Conservation (phyloP, 2,888 invertebrate genomes). For the Hermaeophaga mercurialis region DNA sequence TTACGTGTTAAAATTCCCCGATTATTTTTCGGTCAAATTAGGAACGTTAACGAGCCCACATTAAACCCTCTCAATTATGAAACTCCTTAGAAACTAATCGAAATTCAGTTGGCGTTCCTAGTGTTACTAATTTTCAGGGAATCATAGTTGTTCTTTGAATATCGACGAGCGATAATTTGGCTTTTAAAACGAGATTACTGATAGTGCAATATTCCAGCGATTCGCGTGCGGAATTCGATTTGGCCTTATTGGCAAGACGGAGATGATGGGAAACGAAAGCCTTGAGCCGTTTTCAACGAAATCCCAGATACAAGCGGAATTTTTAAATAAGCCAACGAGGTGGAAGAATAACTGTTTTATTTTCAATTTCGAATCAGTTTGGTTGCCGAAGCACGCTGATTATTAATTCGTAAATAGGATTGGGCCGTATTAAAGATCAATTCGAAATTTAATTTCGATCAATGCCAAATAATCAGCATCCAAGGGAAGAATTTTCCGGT, state of each 20-base stretch:
- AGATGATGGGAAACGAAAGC: background rate
- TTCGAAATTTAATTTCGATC: too few relatives aligned
- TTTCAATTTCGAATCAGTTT: constrained; percentile 5
- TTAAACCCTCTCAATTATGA: too few relatives aligned
- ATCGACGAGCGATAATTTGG: background rate
- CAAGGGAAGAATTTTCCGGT: too few relatives aligned
- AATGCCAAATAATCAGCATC: too few relatives aligned
- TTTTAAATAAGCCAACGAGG: constrained; percentile 12
- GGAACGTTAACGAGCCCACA: too few relatives aligned
- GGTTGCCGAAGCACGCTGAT: constrained; percentile 1
- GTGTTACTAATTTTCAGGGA: background rate
- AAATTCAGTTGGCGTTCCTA: background rate
- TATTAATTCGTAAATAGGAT: constrained; percentile 6
- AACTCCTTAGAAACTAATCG: too few relatives aligned
- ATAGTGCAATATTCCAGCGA: constrained; percentile 2
- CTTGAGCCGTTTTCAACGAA: constrained; percentile 2
- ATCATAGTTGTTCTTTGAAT: background rate
- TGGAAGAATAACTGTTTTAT: constrained; percentile 8
- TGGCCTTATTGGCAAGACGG: constrained; percentile 3
- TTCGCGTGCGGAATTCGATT: constrained; percentile 11
- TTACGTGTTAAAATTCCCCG: too few relatives aligned
- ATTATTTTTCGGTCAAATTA: too few relatives aligned
- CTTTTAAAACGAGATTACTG: constrained; percentile 2
- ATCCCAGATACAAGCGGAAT: constrained; percentile 6
- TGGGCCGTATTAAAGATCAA: background rate